Percentiles rank a stretch among this genome's conserved stretches.
phyloP scores from a whole-genome alignment of 2,888 invertebrate genomes.

The Drosophila fulvimacula region DNA sequence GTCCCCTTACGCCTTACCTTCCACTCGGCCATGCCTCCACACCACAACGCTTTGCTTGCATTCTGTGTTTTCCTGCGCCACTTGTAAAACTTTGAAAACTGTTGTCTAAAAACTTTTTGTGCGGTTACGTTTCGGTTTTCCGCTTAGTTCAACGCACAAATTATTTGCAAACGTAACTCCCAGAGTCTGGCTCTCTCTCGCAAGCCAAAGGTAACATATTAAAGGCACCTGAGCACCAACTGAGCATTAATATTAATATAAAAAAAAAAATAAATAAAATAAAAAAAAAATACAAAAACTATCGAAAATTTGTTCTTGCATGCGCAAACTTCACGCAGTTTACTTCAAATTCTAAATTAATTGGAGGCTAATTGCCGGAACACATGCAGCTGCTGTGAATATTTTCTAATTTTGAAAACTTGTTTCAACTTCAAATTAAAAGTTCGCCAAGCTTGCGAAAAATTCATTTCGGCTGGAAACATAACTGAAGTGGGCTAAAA shows the following conservation, averaged over 20 bases:
- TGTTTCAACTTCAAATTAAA: not conserved
- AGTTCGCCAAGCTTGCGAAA: not conserved
- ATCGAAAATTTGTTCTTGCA: slow-evolving; percentile 14
- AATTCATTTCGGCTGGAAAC: not conserved
- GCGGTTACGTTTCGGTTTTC: slow-evolving; percentile 62
- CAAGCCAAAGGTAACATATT: slow-evolving; percentile 29
- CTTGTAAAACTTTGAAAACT: slow-evolving; percentile 76
- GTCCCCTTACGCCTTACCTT: slow-evolving; percentile 9
- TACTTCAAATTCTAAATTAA: slow-evolving; percentile 30
- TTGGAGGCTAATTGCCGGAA: slow-evolving; percentile 22
- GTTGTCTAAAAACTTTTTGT: slow-evolving; percentile 76
- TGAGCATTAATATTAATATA: slow-evolving; percentile 51
- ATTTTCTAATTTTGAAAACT: slow-evolving; percentile 20
- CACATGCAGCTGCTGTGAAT: slow-evolving; percentile 1
- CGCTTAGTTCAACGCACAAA: slow-evolving; percentile 73
- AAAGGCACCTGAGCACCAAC: slow-evolving; percentile 36
- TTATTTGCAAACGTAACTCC: slow-evolving; percentile 68
- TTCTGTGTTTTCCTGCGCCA: slow-evolving; percentile 51
- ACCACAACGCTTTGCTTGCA: slow-evolving; percentile 16
- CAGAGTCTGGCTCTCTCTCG: slow-evolving; percentile 9
- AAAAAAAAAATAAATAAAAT: not conserved
- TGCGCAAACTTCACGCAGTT: slow-evolving; percentile 16
- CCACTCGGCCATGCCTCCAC: not conserved
- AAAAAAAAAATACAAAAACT: not conserved
- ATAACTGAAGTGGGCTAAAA: not conserved